A percentile compares a stretch with the other conserved stretches of the same genome.
Evolutionary conservation across 2,113 vertebrate species (phyloP).

Genomic region (Ophthalmolycus amberensis): DNA sequence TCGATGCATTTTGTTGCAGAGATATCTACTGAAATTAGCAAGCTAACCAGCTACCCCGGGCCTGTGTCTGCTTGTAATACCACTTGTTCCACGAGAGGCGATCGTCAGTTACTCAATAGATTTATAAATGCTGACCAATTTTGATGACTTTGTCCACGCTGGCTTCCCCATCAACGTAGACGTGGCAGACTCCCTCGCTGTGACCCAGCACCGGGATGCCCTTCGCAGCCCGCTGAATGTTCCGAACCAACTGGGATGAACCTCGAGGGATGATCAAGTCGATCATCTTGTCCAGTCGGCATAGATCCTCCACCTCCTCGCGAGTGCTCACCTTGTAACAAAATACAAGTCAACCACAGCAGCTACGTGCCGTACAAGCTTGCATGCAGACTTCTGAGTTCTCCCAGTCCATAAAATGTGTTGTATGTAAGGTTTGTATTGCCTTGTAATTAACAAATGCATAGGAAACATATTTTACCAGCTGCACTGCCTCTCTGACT

Average conservation of each 20-base stretch:
- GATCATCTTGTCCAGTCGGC: slow-evolving; percentile 93
- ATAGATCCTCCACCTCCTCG: slow-evolving; percentile 96
- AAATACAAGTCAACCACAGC: not conserved
- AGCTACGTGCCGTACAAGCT: not conserved
- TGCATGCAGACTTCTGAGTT: not conserved
- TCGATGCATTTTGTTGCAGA: not conserved
- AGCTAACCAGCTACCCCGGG: too few species aligned
- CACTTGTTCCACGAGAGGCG: too few species aligned
- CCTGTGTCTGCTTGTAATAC: too few species aligned
- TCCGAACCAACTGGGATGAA: slow-evolving; percentile 92
- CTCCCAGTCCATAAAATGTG: not conserved
- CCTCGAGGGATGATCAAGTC: slow-evolving; percentile 97
- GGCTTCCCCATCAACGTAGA: slow-evolving; percentile 92
- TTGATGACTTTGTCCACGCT: slow-evolving; percentile 93
- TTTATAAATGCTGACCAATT: slow-evolving; percentile 82
- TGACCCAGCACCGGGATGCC: slow-evolving; percentile 97
- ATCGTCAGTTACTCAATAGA: not conserved
- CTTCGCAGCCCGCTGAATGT: slow-evolving; percentile 92
- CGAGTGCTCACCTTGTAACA: slow-evolving; percentile 91
- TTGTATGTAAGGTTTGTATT: not conserved
- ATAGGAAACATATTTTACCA: slow-evolving; percentile 81
- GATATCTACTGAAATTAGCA: not conserved
- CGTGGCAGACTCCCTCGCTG: slow-evolving; percentile 97
- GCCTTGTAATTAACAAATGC: not conserved
- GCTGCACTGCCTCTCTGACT: slow-evolving; percentile 90